These are phyloP conservation scores for Bombus superbus DNA, from an alignment of 1,140 invertebrate genomes.

Conservation along the genomic window DNA sequence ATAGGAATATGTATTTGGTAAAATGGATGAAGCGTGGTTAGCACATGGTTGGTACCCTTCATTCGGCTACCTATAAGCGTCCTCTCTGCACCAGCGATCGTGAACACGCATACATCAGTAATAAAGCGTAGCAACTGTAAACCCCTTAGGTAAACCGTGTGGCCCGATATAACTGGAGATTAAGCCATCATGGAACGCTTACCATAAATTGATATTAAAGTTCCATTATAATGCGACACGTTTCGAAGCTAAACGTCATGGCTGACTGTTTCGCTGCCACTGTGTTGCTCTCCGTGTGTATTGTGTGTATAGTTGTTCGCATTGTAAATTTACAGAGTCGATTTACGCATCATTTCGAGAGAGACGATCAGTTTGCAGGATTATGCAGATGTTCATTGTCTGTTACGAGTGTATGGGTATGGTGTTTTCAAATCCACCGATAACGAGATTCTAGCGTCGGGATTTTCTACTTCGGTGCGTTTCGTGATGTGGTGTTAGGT, in stretches of 20 bases:
- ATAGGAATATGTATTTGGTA: conserved; percentile 31
- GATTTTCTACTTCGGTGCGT: neutral
- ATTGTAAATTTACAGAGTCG: neutral
- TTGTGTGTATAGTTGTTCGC: neutral
- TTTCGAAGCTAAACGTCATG: conserved; percentile 39
- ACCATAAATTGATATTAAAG: conserved; percentile 69
- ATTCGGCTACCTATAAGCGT: conserved; percentile 57
- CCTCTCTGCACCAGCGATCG: conserved; percentile 54
- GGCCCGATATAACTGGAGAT: conserved; percentile 62
- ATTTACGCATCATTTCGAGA: neutral
- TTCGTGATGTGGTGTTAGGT: too few species aligned
- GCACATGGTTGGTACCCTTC: conserved; percentile 39
- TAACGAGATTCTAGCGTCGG: neutral
- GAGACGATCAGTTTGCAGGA: neutral
- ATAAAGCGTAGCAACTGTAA: conserved; percentile 69
- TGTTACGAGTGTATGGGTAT: neutral
- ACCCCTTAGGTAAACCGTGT: conserved; percentile 62
- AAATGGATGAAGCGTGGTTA: conserved; percentile 59
- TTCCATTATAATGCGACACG: conserved; percentile 54
- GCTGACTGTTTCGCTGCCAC: conserved; percentile 26
- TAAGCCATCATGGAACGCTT: conserved; percentile 57
- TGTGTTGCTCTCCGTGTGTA: neutral
- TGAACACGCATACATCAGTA: conserved; percentile 70
- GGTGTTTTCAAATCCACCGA: neutral
- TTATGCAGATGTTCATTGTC: neutral